Base-by-base conservation (phyloP, 2,797 vertebrate species). In the Cossypha niveicapilla region DNA sequence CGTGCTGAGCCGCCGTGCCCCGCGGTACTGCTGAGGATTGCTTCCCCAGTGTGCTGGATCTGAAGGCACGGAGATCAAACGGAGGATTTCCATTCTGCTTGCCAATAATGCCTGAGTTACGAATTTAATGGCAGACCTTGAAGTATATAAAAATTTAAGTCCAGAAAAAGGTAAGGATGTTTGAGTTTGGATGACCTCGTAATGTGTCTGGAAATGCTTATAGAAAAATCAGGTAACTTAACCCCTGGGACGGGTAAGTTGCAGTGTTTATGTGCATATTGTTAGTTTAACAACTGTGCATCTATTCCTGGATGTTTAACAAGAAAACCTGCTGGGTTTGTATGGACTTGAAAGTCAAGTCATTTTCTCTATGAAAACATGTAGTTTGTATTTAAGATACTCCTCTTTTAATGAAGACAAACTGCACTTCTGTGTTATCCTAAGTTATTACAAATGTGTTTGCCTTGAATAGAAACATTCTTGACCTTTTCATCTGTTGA, bases 121-220 rank as follows among this genome's bases (percentile, higher is more conserved):
- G 75, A 91, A 93, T 97, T 98, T 98, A 98, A 99, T 99, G 99
- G 99, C 99, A 98, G 99, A 99, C 98, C 98, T 99, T 94, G 99
- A 99, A 99, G 98, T 99, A 95, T 99, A 98, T 97, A 99, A 98
- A 97, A 99, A 99, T 98, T 96, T 98, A 97, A 99, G 98, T 98
- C 98, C 99, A 95, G 99, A 99, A 94, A 99, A 98, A 98, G 99
- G 99, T 99, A 98, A 99, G 99, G 96, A 50, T 91, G 35, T 32
- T 86, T 79, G 87, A 73, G 73, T 93, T 82, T 70, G 74, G 45
- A 90, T 1, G 7, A 79, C 65, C 65, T 80, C 1, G 0, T 76
- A 48, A 50, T 3, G 3, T 80, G 68, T 47, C n/a, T 93, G 56
- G 61, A 72, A 86, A 54, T 78, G 75, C 67, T 90, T 70, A 25